These are phyloP conservation scores for Heliconius himera DNA, from an alignment of 1,140 invertebrate genomes.

Conservation along the genomic window DNA sequence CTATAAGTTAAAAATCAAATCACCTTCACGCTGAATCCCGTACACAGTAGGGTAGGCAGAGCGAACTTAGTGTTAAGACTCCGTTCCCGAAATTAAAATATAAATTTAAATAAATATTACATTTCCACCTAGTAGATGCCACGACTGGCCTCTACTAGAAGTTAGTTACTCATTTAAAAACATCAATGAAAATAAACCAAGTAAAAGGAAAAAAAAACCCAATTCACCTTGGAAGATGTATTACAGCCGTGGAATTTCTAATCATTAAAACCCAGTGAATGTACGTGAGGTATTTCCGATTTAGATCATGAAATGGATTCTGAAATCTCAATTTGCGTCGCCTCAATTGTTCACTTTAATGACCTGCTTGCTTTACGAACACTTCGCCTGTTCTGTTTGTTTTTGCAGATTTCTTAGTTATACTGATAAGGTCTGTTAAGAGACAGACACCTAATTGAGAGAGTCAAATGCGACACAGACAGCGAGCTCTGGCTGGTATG, in stretches of 20 bases:
- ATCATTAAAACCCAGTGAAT: constrained; percentile 2
- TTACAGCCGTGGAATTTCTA: neutral
- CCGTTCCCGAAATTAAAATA: no score
- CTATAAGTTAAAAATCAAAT: no score
- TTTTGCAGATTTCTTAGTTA: constrained; percentile 29
- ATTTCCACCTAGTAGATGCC: no score
- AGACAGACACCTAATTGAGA: constrained; percentile 31
- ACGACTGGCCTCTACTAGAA: no score
- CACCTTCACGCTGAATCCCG: no score
- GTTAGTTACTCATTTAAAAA: no score
- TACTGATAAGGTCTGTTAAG: constrained; percentile 32
- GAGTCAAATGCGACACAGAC: constrained; percentile 32
- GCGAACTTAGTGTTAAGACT: no score
- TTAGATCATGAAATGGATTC: constrained; percentile 20
- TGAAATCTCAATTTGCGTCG: constrained; percentile 32
- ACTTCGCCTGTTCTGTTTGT: constrained; percentile 17
- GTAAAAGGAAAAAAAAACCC: neutral
- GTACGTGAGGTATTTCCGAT: constrained; percentile 18
- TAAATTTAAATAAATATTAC: no score
- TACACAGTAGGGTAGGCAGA: no score
- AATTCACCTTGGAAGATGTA: neutral
- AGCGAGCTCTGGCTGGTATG: constrained; percentile 14
- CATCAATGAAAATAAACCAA: neutral
- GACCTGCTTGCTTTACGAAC: constrained; percentile 29
- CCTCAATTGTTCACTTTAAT: constrained; percentile 46